Evolutionary conservation across 1,140 invertebrate genomes (phyloP).

Genomic region (Chionoecetes opilio): DNA sequence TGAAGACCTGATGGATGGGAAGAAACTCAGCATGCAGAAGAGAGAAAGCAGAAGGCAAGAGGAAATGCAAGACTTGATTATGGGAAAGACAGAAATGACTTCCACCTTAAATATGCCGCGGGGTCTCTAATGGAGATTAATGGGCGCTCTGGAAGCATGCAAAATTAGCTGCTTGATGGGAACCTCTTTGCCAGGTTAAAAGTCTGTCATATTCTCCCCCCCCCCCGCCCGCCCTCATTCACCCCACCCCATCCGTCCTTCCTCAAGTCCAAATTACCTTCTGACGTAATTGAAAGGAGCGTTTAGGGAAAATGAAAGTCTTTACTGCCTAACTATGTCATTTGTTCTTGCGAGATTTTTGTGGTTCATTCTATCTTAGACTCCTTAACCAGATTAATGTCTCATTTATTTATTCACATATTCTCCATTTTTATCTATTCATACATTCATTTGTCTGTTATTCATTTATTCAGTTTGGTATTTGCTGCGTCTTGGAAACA

Average conservation of each 20-base stretch:
- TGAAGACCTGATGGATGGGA: neutral
- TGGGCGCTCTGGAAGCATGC: neutral
- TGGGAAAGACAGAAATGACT: conserved; percentile 6
- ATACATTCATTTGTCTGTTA: too few species aligned
- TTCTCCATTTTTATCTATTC: too few species aligned
- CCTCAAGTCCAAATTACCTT: neutral
- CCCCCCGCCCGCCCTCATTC: neutral
- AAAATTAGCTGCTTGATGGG: conserved; percentile 18
- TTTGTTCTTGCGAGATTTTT: too few species aligned
- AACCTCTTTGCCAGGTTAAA: neutral
- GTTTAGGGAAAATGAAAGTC: neutral
- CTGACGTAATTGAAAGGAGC: neutral
- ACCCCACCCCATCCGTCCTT: neutral
- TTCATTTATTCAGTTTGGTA: too few species aligned
- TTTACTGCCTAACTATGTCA: too few species aligned
- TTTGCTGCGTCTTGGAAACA: too few species aligned
- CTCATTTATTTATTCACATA: too few species aligned
- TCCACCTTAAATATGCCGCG: neutral
- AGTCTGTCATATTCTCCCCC: neutral
- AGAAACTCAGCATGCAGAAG: neutral
- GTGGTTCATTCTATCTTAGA: too few species aligned
- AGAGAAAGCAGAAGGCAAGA: neutral
- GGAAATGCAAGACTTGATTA: neutral
- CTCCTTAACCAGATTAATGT: too few species aligned
- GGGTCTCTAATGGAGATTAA: conserved; percentile 1